Base-by-base conservation (phyloP, 2,888 invertebrate genomes). In the Eristalis pertinax region DNA sequence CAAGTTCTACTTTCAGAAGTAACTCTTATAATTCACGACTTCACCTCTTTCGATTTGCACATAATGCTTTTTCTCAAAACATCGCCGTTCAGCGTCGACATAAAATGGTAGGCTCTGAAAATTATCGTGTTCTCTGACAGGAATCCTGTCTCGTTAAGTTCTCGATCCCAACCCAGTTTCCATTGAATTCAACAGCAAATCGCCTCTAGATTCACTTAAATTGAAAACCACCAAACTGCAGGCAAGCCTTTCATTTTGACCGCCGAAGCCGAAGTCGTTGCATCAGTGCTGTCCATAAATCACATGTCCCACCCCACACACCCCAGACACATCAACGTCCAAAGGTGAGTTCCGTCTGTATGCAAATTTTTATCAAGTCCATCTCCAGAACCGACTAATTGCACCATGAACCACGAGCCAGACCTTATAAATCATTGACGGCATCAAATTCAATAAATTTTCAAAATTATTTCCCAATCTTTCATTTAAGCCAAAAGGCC, bases 391-490 rank as follows among this genome's bases (percentile, higher is more conserved):
- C 69, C 60, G 72, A 50, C 63, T 82, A 43, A 73, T 85, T 65
- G 73, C 43, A n/a, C 69, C 67, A 70, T 78, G 65, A 78, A 75
- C 69, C 67, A 70, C 75, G 65, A 78, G 70, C 67, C 83, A 63
- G 65, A 32, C 63, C 35, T 41, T 65, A 87, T 87, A 83, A 87
- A 83, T 79, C 87, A 87, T 69, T 73, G 83, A 76, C 77, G 77
- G 74, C 79, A 76, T 87, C 78, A 75, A 79, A 83, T 87, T 79
- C 87, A 87, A 87, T 87, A 87, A 87, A 87, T 87, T 72, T 41
- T 43, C 78, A 83, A 79, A 83, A 87, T 87, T 64, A 83, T 83
- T 79, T 68, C 7, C 83, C 83, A 83, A 83, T 83, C 83, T 75
- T 75, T 79, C 77, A 75, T 77, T 58, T 75, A 64, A 56, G 56